Conservation (phyloP, 2,113 vertebrate species). For the Martes martes region DNA sequence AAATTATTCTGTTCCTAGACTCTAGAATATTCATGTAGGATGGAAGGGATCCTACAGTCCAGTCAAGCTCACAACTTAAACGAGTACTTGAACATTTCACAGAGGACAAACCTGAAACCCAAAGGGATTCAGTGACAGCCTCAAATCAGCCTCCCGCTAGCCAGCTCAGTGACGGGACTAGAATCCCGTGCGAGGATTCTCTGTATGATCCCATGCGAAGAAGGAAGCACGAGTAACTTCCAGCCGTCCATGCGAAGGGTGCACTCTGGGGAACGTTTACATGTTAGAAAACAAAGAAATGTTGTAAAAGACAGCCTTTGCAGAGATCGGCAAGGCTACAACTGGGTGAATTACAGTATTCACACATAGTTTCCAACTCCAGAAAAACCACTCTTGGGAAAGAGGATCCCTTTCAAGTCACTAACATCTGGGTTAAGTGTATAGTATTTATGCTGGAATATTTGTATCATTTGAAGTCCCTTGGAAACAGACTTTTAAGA, state of each 20-base stretch:
- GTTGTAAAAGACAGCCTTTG: neutral
- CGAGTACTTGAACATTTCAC: neutral
- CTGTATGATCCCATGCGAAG: neutral
- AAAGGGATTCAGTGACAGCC: neutral
- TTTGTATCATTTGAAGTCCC: neutral
- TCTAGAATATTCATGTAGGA: neutral
- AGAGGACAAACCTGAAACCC: neutral
- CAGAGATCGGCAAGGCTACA: neutral
- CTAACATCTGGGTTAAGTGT: neutral
- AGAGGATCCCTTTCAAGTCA: neutral
- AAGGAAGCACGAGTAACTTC: neutral
- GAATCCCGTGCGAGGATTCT: neutral
- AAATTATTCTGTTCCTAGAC: neutral
- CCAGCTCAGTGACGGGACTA: neutral
- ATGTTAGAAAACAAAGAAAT: neutral
- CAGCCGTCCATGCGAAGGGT: neutral
- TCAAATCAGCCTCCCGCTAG: neutral
- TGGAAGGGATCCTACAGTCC: neutral
- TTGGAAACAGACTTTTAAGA: conserved; percentile 36
- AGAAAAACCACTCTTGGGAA: neutral
- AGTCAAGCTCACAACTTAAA: neutral
- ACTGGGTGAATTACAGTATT: neutral
- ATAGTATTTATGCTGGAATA: neutral
- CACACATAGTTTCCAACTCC: neutral
- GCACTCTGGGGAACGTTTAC: neutral